A percentile compares a stretch with the other conserved stretches of the same genome.
phyloP scores from a whole-genome alignment of 2,113 vertebrate species.

The Myiozetetes cayanensis region DNA sequence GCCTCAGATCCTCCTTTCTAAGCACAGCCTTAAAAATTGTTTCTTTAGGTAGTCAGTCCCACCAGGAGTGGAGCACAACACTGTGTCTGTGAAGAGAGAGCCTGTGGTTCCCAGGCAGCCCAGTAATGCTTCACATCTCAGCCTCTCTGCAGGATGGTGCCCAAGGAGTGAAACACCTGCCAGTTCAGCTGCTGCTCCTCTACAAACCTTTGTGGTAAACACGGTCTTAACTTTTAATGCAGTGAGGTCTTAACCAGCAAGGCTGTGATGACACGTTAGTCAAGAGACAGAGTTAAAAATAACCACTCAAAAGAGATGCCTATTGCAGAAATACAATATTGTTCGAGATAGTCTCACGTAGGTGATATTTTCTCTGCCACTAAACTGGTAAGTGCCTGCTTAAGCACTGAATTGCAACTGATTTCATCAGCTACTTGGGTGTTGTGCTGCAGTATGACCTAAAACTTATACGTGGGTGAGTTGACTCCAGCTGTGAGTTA shows the following conservation, averaged over 20 bases:
- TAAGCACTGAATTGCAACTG: neutral
- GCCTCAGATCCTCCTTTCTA: neutral
- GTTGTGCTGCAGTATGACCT: neutral
- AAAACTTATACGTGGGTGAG: accelerated
- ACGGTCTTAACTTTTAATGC: neutral
- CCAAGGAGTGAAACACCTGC: neutral
- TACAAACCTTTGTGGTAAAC: neutral
- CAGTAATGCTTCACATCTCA: accelerated
- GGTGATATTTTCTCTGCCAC: neutral
- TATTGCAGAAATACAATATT: neutral
- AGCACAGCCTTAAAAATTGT: neutral
- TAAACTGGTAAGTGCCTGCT: neutral
- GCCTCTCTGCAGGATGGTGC: neutral
- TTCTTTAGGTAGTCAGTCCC: neutral
- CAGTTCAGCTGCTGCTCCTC: neutral
- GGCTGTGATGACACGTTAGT: neutral
- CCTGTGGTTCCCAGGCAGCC: accelerated
- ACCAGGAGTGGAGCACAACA: neutral
- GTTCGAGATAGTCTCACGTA: neutral
- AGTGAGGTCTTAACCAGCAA: neutral
- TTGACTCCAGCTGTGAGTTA: neutral
- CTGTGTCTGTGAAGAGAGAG: neutral
- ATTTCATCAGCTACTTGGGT: neutral
- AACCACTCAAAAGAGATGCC: neutral
- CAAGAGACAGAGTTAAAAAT: neutral